Evolutionary conservation across 2,113 vertebrate species (phyloP), one percentile per base, ranked within the genome.

Genomic region (Geococcyx californianus): DNA sequence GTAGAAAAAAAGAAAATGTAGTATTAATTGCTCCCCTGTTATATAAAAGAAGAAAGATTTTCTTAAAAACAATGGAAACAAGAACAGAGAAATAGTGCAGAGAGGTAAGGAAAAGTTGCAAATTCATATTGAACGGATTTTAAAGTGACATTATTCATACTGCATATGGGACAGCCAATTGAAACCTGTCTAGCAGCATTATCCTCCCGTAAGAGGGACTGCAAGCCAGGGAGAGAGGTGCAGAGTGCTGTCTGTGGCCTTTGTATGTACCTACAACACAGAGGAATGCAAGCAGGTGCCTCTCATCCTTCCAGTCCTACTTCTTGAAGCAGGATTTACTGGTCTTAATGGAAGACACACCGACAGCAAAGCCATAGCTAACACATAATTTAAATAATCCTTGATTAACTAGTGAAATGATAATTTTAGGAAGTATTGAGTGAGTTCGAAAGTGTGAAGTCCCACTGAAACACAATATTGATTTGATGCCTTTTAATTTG

Each of bases 301-400:
- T 80, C 42, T 92, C 68, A 16, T 44, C 31, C 59, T 59, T 64
- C 38, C 33, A 58, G 54, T 31, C 54, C 36, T 33, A 11, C 38
- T 63, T 88, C 70, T 64, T 84, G 52, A 40, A 29, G 44, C 68
- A 74, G 82, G 64, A 72, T 92, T 86, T 90, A 75, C 56, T 83
- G 52, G 31, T 15, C 9, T 33, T 78, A 36, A 49, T 70, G 56
- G 60, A 69, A 90, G 52, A 67, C 47, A 45, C 29, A 31, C 20
- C 64, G 68, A 91, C 60, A 75, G 72, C 75, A 88, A 90, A 83
- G 72, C 60, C 68, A 59, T 59, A 55, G 20, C 72, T 87, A 70
- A 40, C 89, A 84, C 73, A 72, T 91, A 63, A 81, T 88, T 95
- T 94, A 91, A 96, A 94, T 95, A 95, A 96, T 94, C 90, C 79